Evolutionary conservation across 1,140 invertebrate species (phyloP), one percentile per base, ranked within the genome.

Genomic region (Eueides isabella): DNA sequence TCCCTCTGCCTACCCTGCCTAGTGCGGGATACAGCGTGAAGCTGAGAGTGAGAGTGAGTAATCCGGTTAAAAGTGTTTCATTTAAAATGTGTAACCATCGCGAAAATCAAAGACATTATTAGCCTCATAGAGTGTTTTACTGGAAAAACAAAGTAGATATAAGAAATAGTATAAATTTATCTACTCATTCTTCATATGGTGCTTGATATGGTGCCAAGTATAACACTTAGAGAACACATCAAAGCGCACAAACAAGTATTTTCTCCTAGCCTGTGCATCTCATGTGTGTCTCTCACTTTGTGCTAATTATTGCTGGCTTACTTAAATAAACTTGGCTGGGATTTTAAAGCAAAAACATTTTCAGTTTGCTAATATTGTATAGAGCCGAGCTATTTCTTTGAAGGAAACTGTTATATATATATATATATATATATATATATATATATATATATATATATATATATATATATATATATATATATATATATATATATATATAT

Each of bases 201-300:
- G 67, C 29, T 69, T 69, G 67, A 69, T 35, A 23, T 14, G 2
- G 38, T 61, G 67, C 67, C 67, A 69, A 68, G 30, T 48, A 68
- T 55, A 68, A 68, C 66, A 68, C 66, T 61, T 68, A 68, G 41
- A 31, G 30, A 48, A 28, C 48, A 55, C n/a, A 55, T 55, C 26
- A 26, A 23, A 26, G 48, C 41, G 41, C 48, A 55, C 48, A 55
- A 55, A 55, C 48, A 55, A 55, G 48, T 55, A 26, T 26, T 55
- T 55, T 55, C 5, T 23, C 48, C 7, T 48, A 26, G 2, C 19
- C 9, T 23, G 48, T 23, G 26, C 48, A 26, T 1, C 9, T 55
- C 23, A 4, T 55, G 11, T 55, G 9, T 55, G n/a, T 55, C 9
- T 19, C 48, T 19, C 9, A 26, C 48, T 55, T 55, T 55, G 9